These are phyloP conservation scores for Indicator indicator DNA, from an alignment of 2,113 vertebrate genomes.

Conservation along the genomic window DNA sequence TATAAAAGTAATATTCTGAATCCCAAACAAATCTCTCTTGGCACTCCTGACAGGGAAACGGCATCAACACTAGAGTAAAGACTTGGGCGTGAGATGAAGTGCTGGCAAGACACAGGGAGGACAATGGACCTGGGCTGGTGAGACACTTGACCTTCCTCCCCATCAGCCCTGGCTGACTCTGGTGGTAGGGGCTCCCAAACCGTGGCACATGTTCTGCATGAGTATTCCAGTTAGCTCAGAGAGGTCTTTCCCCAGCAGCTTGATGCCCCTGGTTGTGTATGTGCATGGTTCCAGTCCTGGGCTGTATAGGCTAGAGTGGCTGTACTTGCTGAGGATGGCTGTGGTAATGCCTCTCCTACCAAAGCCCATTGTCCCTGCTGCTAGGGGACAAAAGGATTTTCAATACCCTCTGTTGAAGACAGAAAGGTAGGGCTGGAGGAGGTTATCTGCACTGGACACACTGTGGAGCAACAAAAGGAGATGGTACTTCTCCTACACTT, in stretches of 20 bases:
- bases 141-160: neutral
- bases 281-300: accelerated
- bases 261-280: accelerated
- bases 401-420: neutral
- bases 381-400: neutral
- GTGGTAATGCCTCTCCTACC: neutral
- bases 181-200: neutral
- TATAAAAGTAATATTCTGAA: neutral
- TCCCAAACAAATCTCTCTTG: neutral
- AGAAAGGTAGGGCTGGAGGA: neutral
- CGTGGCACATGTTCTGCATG: neutral
- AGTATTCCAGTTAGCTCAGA: accelerated
- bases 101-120: accelerated
- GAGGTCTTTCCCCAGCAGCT: neutral
- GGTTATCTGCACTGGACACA: neutral
- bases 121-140: neutral
- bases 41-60: neutral
- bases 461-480: neutral
- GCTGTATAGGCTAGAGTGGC: accelerated
- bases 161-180: accelerated
- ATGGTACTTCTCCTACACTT: neutral
- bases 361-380: neutral
- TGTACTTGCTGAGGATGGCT: neutral
- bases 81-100: accelerated
- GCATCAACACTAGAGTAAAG: neutral